Evolutionary conservation across 2,113 vertebrate genomes (phyloP).

Genomic region (Ameiurus melas): DNA sequence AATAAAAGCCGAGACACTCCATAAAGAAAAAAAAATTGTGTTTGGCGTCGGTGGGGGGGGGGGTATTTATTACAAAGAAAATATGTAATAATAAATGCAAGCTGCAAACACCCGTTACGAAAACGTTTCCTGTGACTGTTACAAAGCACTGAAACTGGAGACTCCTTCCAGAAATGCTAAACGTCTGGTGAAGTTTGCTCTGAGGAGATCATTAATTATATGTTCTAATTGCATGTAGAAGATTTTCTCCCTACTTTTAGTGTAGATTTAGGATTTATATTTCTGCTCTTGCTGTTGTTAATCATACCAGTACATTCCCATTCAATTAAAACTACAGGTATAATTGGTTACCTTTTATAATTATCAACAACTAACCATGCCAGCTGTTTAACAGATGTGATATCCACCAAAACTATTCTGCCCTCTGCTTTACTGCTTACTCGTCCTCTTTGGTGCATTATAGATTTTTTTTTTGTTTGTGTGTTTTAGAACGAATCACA

Average conservation of each 20-base stretch:
- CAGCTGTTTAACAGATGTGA: not conserved
- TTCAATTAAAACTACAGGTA: not conserved
- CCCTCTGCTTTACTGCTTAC: not conserved
- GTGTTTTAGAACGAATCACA: not conserved
- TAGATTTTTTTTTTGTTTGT: not conserved
- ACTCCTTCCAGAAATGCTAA: too few species aligned
- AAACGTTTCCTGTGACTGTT: too few species aligned
- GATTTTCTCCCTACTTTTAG: too few species aligned
- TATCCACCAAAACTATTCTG: not conserved
- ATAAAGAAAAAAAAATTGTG: not conserved
- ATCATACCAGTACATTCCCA: not conserved
- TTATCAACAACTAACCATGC: not conserved
- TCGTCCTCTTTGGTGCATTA: not conserved
- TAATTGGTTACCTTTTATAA: not conserved
- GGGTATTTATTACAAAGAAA: not conserved
- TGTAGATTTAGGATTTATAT: not conserved
- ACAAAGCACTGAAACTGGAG: too few species aligned
- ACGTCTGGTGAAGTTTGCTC: too few species aligned
- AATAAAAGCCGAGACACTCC: not conserved
- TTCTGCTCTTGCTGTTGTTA: not conserved
- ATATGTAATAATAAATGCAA: too few species aligned
- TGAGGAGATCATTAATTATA: too few species aligned
- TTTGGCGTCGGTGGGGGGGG: too few species aligned
- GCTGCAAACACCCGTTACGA: not conserved
- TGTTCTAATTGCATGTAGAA: too few species aligned